Conservation (phyloP, 2,113 vertebrate species). For the Solea senegalensis region DNA sequence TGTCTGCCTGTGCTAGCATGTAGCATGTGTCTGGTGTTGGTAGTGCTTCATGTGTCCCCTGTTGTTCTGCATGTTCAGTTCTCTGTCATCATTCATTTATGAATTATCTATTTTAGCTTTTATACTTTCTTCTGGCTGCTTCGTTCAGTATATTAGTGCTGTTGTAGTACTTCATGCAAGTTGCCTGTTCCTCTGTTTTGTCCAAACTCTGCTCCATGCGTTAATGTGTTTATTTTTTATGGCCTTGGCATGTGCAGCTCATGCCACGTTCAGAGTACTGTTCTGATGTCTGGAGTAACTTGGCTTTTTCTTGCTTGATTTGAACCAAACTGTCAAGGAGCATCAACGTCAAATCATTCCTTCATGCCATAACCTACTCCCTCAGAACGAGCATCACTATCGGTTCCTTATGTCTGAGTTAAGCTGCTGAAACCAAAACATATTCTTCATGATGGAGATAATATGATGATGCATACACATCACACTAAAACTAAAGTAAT, state of each 20-base stretch:
- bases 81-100: constrained; percentile 18
- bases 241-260: constrained; percentile 3
- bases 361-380: too few species aligned
- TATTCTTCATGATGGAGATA: too few species aligned
- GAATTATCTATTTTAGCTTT: constrained; percentile 2
- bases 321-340: background rate
- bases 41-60: constrained; percentile 28
- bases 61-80: constrained; percentile 38
- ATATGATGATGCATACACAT: too few species aligned
- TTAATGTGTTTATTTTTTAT: background rate
- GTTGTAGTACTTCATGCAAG: constrained; percentile 5
- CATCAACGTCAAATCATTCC: too few species aligned
- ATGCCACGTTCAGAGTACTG: background rate
- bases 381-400: too few species aligned
- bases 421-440: too few species aligned
- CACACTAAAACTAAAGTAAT: too few species aligned
- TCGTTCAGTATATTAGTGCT: constrained; percentile 22
- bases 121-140: constrained; percentile 1
- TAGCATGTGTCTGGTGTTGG: constrained; percentile 21
- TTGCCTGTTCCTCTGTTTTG: constrained; percentile 5
- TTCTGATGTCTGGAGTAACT: constrained; percentile 17
- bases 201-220: constrained; percentile 8
- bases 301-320: constrained; percentile 10
- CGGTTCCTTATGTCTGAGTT: too few species aligned
- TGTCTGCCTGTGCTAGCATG: constrained; percentile 41